A percentile compares a stretch with the other conserved stretches of the same genome.
Evolutionary conservation across 2,113 vertebrate species (phyloP).

Genomic region (Oncorhynchus masou): DNA sequence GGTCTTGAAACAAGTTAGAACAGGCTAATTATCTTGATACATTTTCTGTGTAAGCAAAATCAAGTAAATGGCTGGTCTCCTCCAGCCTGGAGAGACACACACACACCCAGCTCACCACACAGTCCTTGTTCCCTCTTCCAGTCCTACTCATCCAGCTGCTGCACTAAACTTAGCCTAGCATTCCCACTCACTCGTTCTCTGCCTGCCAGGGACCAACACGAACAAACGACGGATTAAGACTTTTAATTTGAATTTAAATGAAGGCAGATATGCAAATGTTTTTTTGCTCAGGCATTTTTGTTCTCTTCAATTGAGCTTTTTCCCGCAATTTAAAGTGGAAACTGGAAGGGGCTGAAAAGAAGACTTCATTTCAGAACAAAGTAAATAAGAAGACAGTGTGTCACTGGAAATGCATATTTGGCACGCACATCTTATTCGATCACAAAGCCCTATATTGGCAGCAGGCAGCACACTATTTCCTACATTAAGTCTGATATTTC

Average conservation of each 20-base stretch:
- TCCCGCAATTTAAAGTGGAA: neutral
- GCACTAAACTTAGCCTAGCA: constrained; percentile 8
- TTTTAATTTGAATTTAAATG: constrained; percentile 38
- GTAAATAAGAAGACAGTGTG: constrained; percentile 3
- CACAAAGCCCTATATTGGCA: neutral
- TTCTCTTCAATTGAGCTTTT: constrained; percentile 3
- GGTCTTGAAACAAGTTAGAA: no score
- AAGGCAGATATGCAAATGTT: constrained; percentile 23
- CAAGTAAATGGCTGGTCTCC: neutral
- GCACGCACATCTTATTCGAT: neutral
- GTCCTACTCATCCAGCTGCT: neutral
- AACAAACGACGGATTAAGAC: constrained; percentile 33
- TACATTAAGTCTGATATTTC: neutral
- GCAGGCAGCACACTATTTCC: neutral
- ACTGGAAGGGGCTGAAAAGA: neutral
- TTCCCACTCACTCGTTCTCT: neutral
- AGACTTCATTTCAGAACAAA: neutral
- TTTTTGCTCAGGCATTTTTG: constrained; percentile 9
- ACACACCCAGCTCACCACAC: neutral
- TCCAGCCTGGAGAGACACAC: neutral
- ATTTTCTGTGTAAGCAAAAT: no score
- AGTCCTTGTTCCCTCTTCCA: neutral
- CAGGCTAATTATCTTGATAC: no score
- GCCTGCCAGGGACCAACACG: constrained; percentile 4
- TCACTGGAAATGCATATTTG: neutral